Evolutionary conservation across 2,797 vertebrate species (phyloP), one percentile per base, ranked within the genome.

Genomic region (Nothura maculosa): DNA sequence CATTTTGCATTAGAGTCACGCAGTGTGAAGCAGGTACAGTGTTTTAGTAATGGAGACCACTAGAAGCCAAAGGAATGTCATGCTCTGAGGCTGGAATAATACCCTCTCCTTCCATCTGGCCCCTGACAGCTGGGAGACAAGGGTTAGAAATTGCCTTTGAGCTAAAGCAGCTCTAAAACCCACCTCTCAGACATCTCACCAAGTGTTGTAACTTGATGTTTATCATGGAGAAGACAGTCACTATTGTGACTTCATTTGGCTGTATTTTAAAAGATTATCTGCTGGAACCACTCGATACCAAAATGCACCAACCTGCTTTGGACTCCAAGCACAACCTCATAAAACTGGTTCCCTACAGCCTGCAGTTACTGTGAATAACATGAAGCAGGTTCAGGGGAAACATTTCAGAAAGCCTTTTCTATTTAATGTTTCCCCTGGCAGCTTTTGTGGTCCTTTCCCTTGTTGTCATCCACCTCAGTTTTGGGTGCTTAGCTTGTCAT

Each of bases 231-330:
- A 55, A 89, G 28, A 7, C 27, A 85, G 72, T 52, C 54, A 25
- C 40, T 30, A 8, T n/a, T 38, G 32, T 70, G 32, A 40, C 4
- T 30, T 27, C 30, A n/a, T 30, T 43, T 6, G 18, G n/a, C 66
- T 60, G 34, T 34, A 50, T 45, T 69, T 43, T 45, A 48, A 27
- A 34, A 69, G 40, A 76, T 30, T 58, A 36, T 12, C 74, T 52
- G 27, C 4, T 1, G 30, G 27, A 61, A 70, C 45, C 43, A 7
- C 0, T 0, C 50, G 54, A 64, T 55, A 40, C 12, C 18, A 8
- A 1, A 0, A 1, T 6, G 1, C 36, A 24, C 19, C 50, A n/a
- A n/a, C n/a, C 6, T 1, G 0, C 32, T 61, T 25, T 5, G 30
- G 58, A 34, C n/a, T 57, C 2, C 52, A 36, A 55, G 34, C 50